These are phyloP conservation scores for Apotomis turbidana DNA, from an alignment of 2,888 invertebrate genomes.

Conservation along the genomic window DNA sequence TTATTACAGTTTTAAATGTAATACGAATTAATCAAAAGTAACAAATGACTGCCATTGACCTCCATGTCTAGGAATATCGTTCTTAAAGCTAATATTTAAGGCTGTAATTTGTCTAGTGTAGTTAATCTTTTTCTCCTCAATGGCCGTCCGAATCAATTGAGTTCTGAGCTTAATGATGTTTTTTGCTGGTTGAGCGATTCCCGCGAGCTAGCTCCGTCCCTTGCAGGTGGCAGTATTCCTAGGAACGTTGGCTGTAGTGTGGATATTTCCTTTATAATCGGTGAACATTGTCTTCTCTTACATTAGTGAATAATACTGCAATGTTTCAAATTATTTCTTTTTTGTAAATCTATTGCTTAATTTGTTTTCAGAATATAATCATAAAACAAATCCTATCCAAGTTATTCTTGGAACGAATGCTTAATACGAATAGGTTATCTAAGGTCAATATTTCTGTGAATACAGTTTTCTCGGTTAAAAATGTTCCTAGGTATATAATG, in stretches of 20 bases:
- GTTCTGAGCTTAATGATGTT: conserved; percentile 53
- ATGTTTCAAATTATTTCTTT: too few species aligned
- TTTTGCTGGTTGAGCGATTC: conserved; percentile 62
- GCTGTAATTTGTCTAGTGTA: not conserved
- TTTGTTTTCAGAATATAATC: too few species aligned
- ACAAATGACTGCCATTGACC: not conserved
- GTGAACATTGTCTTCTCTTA: not conserved
- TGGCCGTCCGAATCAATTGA: conserved; percentile 39
- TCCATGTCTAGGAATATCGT: not conserved
- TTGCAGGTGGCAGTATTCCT: conserved; percentile 57
- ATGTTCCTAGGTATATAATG: too few species aligned
- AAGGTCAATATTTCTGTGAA: too few species aligned
- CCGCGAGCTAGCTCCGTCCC: conserved; percentile 62
- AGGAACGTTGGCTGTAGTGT: conserved; percentile 37
- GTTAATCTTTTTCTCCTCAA: conserved; percentile 25
- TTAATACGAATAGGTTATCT: too few species aligned
- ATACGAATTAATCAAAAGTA: conserved; percentile 29
- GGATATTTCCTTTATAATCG: conserved; percentile 2
- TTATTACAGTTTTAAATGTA: conserved; percentile 27
- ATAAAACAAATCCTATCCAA: too few species aligned
- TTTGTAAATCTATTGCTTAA: too few species aligned
- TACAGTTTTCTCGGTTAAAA: too few species aligned
- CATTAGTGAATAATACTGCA: too few species aligned
- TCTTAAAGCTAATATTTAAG: conserved; percentile 4
- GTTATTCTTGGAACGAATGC: too few species aligned